Percentiles rank a stretch among this genome's conserved stretches.
Conservation (phyloP, 2,113 vertebrate species). For the Salvelinus alpinus region DNA sequence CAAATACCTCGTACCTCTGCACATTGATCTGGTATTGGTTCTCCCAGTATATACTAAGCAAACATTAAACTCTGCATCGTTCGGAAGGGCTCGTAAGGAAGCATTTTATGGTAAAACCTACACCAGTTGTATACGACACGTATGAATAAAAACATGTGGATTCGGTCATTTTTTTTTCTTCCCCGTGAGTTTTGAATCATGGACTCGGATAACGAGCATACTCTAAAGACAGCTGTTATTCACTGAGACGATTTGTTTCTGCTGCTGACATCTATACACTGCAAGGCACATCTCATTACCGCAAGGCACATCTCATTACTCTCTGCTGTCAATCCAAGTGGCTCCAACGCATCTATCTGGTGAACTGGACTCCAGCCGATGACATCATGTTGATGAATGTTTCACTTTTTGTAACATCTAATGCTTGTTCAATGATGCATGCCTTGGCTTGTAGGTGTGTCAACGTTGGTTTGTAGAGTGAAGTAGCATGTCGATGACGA, state of each 20-base stretch:
- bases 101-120: no score
- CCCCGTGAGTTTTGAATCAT: not conserved
- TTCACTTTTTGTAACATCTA: not conserved
- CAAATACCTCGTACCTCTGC: no score
- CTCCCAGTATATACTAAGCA: no score
- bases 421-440: not conserved
- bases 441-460: not conserved
- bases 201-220: not conserved
- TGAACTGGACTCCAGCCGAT: not conserved
- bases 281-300: not conserved
- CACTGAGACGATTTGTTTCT: slow-evolving; percentile 22
- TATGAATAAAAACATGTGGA: no score
- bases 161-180: fast-evolving
- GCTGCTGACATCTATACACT: slow-evolving; percentile 16
- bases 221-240: slow-evolving; percentile 33
- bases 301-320: slow-evolving; percentile 32
- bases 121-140: no score
- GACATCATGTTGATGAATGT: slow-evolving; percentile 2
- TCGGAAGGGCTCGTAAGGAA: no score
- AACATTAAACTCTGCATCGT: no score
- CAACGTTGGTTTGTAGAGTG: not conserved
- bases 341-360: not conserved
- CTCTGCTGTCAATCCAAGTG: slow-evolving; percentile 43
- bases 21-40: no score
- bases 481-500: not conserved